These are phyloP conservation scores for Chionoecetes opilio DNA, from an alignment of 1,140 invertebrate genomes.

Conservation along the genomic window DNA sequence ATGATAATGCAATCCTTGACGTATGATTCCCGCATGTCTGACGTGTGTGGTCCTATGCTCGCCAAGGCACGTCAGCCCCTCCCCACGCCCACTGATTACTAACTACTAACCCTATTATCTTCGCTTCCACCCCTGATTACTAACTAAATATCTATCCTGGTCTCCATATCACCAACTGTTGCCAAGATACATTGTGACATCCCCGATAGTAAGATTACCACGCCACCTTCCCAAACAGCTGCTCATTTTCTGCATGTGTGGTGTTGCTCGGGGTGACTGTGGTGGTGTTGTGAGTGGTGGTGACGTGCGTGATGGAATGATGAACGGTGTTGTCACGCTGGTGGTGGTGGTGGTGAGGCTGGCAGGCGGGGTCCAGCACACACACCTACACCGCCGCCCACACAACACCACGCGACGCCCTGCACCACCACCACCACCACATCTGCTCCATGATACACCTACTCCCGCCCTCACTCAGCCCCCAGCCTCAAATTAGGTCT, in stretches of 20 bases:
- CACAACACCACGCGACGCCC: not conserved
- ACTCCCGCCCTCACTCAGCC: slow-evolving; percentile 9
- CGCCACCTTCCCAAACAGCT: not conserved
- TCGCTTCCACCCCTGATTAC: too few species aligned
- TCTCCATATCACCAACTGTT: not conserved
- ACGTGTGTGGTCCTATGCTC: not conserved
- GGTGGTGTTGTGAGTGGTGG: not conserved
- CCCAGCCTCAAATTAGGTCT: slow-evolving; percentile 5
- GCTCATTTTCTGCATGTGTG: not conserved
- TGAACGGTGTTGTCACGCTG: slow-evolving; percentile 14
- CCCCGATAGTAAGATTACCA: not conserved
- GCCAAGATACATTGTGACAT: not conserved
- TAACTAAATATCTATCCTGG: not conserved
- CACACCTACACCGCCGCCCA: slow-evolving; percentile 35
- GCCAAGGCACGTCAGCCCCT: not conserved
- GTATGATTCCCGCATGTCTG: not conserved
- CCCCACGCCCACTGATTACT: not conserved
- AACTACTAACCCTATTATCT: too few species aligned
- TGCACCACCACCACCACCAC: slow-evolving; percentile 27
- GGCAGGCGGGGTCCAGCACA: slow-evolving; percentile 13
- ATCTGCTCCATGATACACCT: slow-evolving; percentile 46
- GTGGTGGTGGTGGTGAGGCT: not conserved
- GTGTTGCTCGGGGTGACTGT: not conserved
- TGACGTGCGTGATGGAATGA: not conserved
- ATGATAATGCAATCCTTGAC: too few species aligned